Evolutionary conservation across 2,113 vertebrate species (phyloP), one percentile per base, ranked within the genome.

Genomic region (Phalacrocorax carbo): DNA sequence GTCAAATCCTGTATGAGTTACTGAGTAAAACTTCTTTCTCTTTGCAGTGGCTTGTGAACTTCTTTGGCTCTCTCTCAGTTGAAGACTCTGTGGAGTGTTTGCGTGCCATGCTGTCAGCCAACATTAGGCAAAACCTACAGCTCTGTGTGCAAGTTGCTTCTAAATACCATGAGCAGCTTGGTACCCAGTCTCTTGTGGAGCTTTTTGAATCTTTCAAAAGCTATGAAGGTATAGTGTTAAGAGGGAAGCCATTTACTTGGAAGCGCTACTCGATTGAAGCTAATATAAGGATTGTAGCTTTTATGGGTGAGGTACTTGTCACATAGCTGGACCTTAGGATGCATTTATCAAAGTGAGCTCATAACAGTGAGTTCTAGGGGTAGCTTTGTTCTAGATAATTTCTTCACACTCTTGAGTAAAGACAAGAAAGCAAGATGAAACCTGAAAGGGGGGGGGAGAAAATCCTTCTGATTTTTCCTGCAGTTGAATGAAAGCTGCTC

Each of bases 171-270:
- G 99, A 99, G 89, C 99, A 99, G 96, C 98, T 99, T 94, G 99
- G 99, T 66, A 99, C 98, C 23, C 98, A 98, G 92, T 95, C 98
- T 4, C 97, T 99, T 81, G 98, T 99, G 94, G 99, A 99, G 94
- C 99, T 99, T 32, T 99, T 99, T 93, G 99, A 99, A 86, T 99
- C 99, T 62, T 99, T 99, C 93, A 99, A 99, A 98, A 99, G 99
- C 96, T 99, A 99, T 27, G 99, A 99, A 98, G 99, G 99, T 99
- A 98, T 66, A 58, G 86, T 95, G 93, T 76, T 46, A 87, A 42
- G 87, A 38, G 12, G 61, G 78, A 85, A 80, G 51, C 27, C 34
- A n/a, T 25, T 94, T 70, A 27, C 60, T 71, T 84, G 61, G 52
- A 76, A 86, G 54, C 13, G 7, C 49, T 82, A 10, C 15, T 52